A percentile compares a stretch with the other conserved stretches of the same genome.
phyloP scores from a whole-genome alignment of 2,888 invertebrate genomes.

The Anagyrus pseudococci region DNA sequence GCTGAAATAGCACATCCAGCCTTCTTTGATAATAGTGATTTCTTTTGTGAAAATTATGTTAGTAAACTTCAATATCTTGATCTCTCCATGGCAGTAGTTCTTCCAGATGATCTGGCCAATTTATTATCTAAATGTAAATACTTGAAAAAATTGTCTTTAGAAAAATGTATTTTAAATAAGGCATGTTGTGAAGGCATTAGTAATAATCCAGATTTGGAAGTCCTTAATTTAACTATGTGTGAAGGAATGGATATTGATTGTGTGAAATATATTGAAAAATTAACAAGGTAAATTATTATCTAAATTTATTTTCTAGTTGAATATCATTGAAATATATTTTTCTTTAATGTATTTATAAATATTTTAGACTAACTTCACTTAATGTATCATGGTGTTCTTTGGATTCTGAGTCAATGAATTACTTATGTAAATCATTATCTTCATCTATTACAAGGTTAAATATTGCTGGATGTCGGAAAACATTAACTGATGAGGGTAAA shows the following conservation, averaged over 20 bases:
- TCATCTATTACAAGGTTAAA: constrained; percentile 76
- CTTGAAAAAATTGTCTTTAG: constrained; percentile 84
- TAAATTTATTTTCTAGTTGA: neutral
- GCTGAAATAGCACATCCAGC: constrained; percentile 74
- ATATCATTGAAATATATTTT: neutral
- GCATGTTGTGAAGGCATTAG: constrained; percentile 73
- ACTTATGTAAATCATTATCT: constrained; percentile 70
- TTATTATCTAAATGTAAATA: constrained; percentile 73
- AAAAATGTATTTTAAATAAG: constrained; percentile 74
- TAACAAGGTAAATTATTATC: constrained; percentile 56
- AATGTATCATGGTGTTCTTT: constrained; percentile 87
- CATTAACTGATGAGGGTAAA: constrained; percentile 77
- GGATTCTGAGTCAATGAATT: constrained; percentile 67
- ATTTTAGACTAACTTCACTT: constrained; percentile 68
- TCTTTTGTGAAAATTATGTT: constrained; percentile 57
- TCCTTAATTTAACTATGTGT: constrained; percentile 85
- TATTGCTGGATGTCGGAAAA: constrained; percentile 80
- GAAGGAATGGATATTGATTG: constrained; percentile 73
- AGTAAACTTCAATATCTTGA: constrained; percentile 83
- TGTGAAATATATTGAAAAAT: constrained; percentile 67
- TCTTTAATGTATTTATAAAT: neutral
- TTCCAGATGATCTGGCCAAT: constrained; percentile 65
- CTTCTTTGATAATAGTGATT: constrained; percentile 60
- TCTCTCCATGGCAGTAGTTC: constrained; percentile 79
- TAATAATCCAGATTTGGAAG: constrained; percentile 73